These are phyloP conservation scores for Gymnogyps californianus DNA, from an alignment of 2,113 vertebrate species.

Conservation along the genomic window DNA sequence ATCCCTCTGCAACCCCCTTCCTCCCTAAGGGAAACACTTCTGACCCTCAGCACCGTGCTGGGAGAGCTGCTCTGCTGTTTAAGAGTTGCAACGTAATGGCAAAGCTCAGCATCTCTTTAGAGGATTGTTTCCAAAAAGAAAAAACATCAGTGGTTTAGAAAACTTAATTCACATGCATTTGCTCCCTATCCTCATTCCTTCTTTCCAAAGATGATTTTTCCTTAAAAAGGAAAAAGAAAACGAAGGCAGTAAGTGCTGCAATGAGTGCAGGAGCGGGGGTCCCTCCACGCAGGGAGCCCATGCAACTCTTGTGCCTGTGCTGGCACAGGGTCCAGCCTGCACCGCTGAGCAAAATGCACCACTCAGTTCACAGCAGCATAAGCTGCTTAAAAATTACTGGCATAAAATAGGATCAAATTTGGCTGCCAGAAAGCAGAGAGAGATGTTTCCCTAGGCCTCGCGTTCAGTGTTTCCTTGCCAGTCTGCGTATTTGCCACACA, in stretches of 20 bases:
- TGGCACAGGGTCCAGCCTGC: background rate
- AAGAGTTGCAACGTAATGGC: background rate
- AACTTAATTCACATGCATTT: background rate
- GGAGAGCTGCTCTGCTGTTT: background rate
- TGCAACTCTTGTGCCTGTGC: background rate
- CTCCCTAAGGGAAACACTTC: background rate
- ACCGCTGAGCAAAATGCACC: background rate
- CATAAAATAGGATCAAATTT: background rate
- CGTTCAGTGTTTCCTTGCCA: background rate
- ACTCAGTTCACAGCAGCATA: background rate
- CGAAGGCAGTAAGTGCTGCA: background rate
- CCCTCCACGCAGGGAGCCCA: background rate
- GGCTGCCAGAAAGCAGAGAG: background rate
- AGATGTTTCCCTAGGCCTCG: background rate
- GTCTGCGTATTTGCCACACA: background rate
- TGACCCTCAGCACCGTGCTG: background rate
- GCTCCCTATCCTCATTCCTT: background rate
- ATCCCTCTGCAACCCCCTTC: background rate
- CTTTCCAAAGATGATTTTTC: background rate
- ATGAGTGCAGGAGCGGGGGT: background rate
- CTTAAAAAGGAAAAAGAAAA: background rate
- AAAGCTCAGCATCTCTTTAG: background rate
- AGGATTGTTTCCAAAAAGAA: background rate
- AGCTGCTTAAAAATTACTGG: constrained; percentile 10
- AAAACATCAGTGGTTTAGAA: background rate